Percentiles rank a stretch among this genome's conserved stretches.
Conservation (phyloP, 2,888 invertebrate genomes). For the Torymus texanus region DNA sequence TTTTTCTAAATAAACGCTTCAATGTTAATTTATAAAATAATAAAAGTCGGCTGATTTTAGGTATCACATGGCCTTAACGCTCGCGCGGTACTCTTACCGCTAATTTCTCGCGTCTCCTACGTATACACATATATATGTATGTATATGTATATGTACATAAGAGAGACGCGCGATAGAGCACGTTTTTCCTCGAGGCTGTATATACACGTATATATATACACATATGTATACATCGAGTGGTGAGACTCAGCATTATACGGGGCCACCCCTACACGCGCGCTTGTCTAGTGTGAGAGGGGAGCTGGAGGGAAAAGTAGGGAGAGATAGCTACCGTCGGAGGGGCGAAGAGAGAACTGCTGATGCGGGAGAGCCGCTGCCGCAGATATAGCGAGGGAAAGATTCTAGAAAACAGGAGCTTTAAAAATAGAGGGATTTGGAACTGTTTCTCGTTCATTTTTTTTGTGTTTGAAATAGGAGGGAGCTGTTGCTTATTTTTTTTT, state of each 20-base stretch:
- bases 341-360: too few species aligned
- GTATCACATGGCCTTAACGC: too few species aligned
- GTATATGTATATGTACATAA: neutral
- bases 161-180: slow-evolving; percentile 29
- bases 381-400: neutral
- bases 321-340: too few species aligned
- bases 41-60: too few species aligned
- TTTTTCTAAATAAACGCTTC: too few species aligned
- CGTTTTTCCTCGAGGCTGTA: neutral
- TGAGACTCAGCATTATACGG: slow-evolving; percentile 17
- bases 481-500: too few species aligned
- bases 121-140: neutral
- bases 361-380: neutral
- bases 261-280: neutral
- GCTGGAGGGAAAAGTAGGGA: too few species aligned
- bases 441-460: neutral
- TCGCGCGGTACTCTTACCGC: neutral
- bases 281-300: too few species aligned
- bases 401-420: slow-evolving; percentile 11
- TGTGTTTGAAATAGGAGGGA: neutral
- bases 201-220: neutral
- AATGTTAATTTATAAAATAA: too few species aligned
- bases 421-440: neutral
- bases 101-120: slow-evolving; percentile 26
- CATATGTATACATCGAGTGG: slow-evolving; percentile 1